Evolutionary conservation across 2,113 vertebrate genomes (phyloP), one percentile per base, ranked within the genome.

Genomic region (Ovibos moschatus): DNA sequence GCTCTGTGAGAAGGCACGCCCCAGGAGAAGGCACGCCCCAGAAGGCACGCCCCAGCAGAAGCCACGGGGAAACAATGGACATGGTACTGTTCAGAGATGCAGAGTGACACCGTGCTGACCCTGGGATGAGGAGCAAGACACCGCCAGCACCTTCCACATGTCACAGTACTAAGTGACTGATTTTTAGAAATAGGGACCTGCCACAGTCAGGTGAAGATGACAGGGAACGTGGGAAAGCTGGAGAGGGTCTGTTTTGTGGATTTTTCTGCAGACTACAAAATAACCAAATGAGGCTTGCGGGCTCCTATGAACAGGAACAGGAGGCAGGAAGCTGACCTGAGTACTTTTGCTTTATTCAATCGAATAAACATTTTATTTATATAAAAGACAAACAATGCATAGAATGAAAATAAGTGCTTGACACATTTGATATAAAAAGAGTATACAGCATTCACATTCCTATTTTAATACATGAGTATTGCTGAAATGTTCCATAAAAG

Each of bases 401-500:
- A 98, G 94, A 95, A 98, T 98, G 98, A 98, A 98, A 98, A 98
- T 98, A 99, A 98, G 99, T 99, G 98, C 98, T 98, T 98, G 96
- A 98, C 98, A 98, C 58, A 64, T 98, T 92, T 98, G 98, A 98
- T 98, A 99, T 97, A 98, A 95, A 96, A 98, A 98, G 98, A 97
- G 91, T 97, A 98, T 93, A 98, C 94, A 98, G 84, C 93, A 96
- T 98, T 99, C 98, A 99, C 98, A 98, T 98, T 99, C 98, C 98
- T 99, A 98, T 99, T 98, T 99, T 98, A 98, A 99, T 98, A 98
- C 97, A 93, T 96, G 98, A 97, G 98, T 98, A 98, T 94, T 93
- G 97, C 96, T 97, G 98, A 99, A 98, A 95, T 98, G 97, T 97
- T 98, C 97, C 96, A 94, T 97, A 97, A 96, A 97, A 98, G 98